Evolutionary conservation across 2,113 vertebrate genomes (phyloP), one percentile per base, ranked within the genome.

Genomic region (Amblyornis subalaris): DNA sequence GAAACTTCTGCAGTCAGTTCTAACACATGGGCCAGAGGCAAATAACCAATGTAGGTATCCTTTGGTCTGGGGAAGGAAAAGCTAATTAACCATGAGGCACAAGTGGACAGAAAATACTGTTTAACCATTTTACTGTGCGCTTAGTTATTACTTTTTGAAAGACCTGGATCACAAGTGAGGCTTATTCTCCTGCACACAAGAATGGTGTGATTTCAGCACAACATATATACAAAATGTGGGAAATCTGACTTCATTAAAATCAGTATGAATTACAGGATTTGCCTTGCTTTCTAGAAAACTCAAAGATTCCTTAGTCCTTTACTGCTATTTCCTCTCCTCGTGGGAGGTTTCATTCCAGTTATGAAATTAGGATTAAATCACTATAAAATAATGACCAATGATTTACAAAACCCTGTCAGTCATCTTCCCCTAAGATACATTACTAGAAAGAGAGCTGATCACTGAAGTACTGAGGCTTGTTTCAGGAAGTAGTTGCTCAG

Each of bases 1-100:
- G 99, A 99, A 73, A 99, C 98, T 96, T 99, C 99, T 48, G 99
- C 99, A 10, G 99, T 99, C 98, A 99, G 94, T 85, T 99, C 99
- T 38, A 99, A 95, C 25, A 99, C 99, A 8, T 99, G 99, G 93
- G 99, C 99, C 97, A 99, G 95, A 31, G 99, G 99, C 92, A 99
- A 97, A 91, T 99, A 99, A 78, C 98, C 99, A 47, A 99, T 98
- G 35, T 99, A 99, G 1, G 98, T 99, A 70, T 99, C 99, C 60
- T 98, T 97, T 76, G 98, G 98, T 26, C 99, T 99, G 92, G 64
- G 67, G 89, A 81, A 94, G 90, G 81, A 71, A 85, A 75, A 89
- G 24, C 24, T 17, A 28, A 66, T 73, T 25, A 54, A 53, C 42
- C 54, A 10, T 2, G 31, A 76, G 23, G 50, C 72, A 88, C 10